Conservation (phyloP, 2,888 invertebrate species). For the Augochlorella aurata region DNA sequence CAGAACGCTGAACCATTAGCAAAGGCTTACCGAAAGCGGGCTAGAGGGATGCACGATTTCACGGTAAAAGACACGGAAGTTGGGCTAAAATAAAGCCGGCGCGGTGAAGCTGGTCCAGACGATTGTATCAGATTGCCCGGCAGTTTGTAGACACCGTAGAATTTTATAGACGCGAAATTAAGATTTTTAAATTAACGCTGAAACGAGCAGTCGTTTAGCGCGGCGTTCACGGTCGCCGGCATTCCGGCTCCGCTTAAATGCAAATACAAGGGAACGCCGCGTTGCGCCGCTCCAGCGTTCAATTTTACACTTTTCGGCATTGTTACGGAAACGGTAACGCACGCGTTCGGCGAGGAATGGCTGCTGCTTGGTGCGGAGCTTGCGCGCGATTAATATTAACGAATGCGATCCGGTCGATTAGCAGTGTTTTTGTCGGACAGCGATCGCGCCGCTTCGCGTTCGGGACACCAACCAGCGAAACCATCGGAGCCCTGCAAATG, state of each 20-base stretch:
- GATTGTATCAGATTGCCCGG: not conserved
- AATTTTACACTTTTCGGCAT: not conserved
- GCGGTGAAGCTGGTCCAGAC: not conserved
- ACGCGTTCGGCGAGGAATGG: not conserved
- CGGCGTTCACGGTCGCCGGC: constrained; percentile 4
- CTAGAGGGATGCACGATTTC: no score
- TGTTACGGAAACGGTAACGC: not conserved
- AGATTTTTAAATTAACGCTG: constrained; percentile 13
- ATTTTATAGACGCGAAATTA: constrained; percentile 2
- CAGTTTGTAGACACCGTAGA: not conserved
- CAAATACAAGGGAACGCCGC: not conserved
- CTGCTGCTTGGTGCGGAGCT: no score
- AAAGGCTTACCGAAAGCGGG: no score
- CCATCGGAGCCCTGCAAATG: not conserved
- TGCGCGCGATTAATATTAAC: no score
- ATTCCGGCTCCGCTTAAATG: constrained; percentile 5
- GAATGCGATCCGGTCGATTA: no score
- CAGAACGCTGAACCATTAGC: not conserved
- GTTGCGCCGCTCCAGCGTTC: not conserved
- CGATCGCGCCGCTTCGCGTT: not conserved
- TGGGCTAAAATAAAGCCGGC: not conserved
- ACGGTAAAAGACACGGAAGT: not conserved
- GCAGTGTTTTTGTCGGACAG: no score
- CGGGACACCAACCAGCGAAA: not conserved
- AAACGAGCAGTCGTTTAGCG: constrained; percentile 5